Evolutionary conservation across 2,113 vertebrate genomes (phyloP), one percentile per base, ranked within the genome.

Genomic region (Crotalus viridis): DNA sequence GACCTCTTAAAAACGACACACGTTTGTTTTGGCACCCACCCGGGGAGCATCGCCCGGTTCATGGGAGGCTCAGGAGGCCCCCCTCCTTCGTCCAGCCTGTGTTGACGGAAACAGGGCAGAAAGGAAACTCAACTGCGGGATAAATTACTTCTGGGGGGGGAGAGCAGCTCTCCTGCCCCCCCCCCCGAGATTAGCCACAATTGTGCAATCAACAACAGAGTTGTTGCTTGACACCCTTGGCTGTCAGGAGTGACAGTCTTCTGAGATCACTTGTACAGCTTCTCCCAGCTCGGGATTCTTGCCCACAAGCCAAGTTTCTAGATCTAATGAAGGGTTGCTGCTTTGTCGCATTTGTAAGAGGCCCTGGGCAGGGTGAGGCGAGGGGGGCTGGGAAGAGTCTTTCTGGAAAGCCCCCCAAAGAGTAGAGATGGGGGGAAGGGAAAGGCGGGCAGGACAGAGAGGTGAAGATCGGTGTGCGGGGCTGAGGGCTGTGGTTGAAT

Each of bases 1-100:
- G 74, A 17, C 74, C 74, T 81, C 33, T 21, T 21, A 4, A 43
- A 7, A 43, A 21, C 6, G 0, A 22, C 74, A 81, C 74, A 81
- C 2, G 33, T 81, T 39, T 81, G 74, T 81, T 81, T 81, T 81
- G 74, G 69, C 69, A 81, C n/a, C 13, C 69, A 33, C 28, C 12
- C 1, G 4, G 54, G n/a, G n/a, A 0, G 2, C 13, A 2, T 33
- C 4, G 10, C 10, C 26, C 3, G 26, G 3, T 10, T 64, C 26
- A 12, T n/a, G 9, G 26, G 9, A 12, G 59, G 61, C 10, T 9
- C 48, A 48, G 69, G n/a, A 5, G 0, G 74, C 5, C 39, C 15
- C 15, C 33, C 33, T 85, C 17, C 1, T 43, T 22, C 0, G 9
- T 2, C 39, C 85, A 46, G 21, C 33, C 43, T 46, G 24, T 85